Evolutionary conservation across 2,888 invertebrate species (phyloP).

Genomic region (Cerastoderma edule): DNA sequence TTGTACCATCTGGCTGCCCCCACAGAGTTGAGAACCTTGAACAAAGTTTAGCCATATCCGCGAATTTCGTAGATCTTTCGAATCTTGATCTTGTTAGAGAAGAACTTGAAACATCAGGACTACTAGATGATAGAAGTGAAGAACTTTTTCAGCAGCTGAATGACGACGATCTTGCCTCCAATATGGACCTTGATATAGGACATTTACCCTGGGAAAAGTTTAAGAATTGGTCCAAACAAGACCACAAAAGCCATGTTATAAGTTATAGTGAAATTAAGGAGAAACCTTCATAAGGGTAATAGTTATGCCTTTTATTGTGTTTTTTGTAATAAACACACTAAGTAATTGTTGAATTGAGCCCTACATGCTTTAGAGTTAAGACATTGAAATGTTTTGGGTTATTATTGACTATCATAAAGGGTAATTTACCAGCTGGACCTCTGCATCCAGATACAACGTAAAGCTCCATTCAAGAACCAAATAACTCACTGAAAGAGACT

Average conservation of each 20-base stretch:
- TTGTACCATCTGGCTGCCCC: slow-evolving; percentile 80
- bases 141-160: slow-evolving; percentile 68
- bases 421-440: too few relatives aligned
- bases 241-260: not conserved
- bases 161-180: slow-evolving; percentile 51
- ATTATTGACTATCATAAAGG: too few relatives aligned
- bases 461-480: too few relatives aligned
- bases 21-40: slow-evolving; percentile 79
- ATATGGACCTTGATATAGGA: slow-evolving; percentile 52
- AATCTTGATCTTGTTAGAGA: slow-evolving; percentile 72
- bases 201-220: slow-evolving; percentile 64
- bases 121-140: slow-evolving; percentile 72
- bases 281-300: too few relatives aligned
- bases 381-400: too few relatives aligned
- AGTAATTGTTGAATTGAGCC: too few relatives aligned
- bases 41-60: slow-evolving; percentile 79
- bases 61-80: slow-evolving; percentile 79
- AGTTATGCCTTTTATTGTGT: too few relatives aligned
- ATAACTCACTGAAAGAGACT: too few relatives aligned
- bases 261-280: too few relatives aligned
- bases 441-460: too few relatives aligned
- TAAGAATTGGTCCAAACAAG: slow-evolving; percentile 54
- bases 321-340: too few relatives aligned
- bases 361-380: too few relatives aligned
- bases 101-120: slow-evolving; percentile 71